Evolutionary conservation across 2,888 invertebrate species (phyloP).

Genomic region (Rutpela maculata): DNA sequence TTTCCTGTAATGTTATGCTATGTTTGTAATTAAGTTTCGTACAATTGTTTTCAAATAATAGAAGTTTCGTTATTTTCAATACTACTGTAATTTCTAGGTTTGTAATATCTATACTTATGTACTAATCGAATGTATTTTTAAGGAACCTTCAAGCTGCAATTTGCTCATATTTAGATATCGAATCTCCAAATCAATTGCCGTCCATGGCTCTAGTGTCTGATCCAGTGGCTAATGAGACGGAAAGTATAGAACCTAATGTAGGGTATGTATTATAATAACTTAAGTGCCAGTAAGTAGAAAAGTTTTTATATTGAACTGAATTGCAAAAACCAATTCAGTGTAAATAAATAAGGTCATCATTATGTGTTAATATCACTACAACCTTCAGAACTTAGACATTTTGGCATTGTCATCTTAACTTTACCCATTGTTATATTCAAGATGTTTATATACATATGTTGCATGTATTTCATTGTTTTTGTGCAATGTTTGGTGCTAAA

Average conservation of each 20-base stretch:
- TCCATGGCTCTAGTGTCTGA: conserved; percentile 86
- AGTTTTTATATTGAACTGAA: not conserved
- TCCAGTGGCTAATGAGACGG: conserved; percentile 86
- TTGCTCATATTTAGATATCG: conserved; percentile 95
- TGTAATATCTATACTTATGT: not conserved
- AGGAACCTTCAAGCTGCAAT: conserved; percentile 98
- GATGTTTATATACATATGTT: not conserved
- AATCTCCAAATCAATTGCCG: conserved; percentile 84
- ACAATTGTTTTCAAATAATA: too few species aligned
- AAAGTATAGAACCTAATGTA: conserved; percentile 83
- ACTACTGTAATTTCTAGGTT: too few species aligned
- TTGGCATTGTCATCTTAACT: not conserved
- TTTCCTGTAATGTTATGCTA: too few species aligned
- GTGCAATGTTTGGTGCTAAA: not conserved
- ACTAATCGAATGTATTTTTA: conserved; percentile 65
- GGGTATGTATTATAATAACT: conserved; percentile 69
- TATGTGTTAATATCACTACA: not conserved
- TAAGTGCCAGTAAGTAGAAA: not conserved
- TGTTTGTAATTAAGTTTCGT: too few species aligned
- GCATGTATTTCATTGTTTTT: not conserved
- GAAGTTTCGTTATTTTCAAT: too few species aligned
- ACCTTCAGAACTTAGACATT: too few species aligned
- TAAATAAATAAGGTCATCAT: not conserved
- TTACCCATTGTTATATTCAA: not conserved
- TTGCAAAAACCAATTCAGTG: not conserved